Conservation (phyloP, 2,797 vertebrate genomes). For the Thalassophryne amazonica region DNA sequence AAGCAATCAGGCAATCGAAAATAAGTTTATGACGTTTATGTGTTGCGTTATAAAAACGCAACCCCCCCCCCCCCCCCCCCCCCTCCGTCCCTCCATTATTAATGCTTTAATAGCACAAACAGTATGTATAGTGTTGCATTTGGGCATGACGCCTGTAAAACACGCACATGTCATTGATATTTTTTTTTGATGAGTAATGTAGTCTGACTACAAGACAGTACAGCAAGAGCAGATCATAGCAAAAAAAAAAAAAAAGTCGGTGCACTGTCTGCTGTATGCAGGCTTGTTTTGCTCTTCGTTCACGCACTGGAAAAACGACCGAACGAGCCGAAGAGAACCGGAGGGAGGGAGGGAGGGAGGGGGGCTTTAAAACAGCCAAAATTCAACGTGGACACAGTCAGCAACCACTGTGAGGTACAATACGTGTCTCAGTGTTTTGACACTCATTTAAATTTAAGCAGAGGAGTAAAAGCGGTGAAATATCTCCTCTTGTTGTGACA, state of each 20-base stretch:
- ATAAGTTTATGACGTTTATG: too few species aligned
- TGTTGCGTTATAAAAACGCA: too few species aligned
- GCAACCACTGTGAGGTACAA: neutral
- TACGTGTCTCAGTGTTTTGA: neutral
- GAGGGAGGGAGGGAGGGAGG: neutral
- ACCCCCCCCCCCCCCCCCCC: too few species aligned
- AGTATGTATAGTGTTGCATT: too few species aligned
- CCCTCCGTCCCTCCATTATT: too few species aligned
- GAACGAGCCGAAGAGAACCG: neutral
- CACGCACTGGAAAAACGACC: neutral
- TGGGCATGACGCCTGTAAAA: too few species aligned
- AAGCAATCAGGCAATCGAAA: slow-evolving; percentile 7
- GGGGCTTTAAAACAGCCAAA: neutral
- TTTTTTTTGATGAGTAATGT: too few species aligned
- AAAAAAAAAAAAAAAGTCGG: neutral
- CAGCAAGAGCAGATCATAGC: too few species aligned
- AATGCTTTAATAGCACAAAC: too few species aligned
- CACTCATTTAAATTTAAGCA: neutral
- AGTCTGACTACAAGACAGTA: too few species aligned
- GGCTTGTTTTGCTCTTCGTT: neutral
- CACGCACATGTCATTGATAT: too few species aligned
- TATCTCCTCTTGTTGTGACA: neutral
- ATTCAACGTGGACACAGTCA: slow-evolving; percentile 4
- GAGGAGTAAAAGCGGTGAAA: neutral
- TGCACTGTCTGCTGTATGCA: neutral